phyloP scores from a whole-genome alignment of 2,888 invertebrate species.

The Orthosia cruda region DNA sequence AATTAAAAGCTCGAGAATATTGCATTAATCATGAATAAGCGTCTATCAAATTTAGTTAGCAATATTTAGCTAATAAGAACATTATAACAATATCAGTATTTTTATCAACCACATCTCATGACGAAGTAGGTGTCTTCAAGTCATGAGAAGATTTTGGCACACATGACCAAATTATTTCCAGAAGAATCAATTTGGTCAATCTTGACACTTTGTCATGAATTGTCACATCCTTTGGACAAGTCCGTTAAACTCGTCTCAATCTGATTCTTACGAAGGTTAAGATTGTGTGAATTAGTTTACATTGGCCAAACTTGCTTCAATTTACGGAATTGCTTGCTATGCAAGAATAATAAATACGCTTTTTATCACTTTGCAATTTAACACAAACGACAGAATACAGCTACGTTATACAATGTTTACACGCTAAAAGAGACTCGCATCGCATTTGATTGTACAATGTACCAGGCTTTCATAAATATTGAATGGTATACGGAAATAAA shows the following conservation, averaged over 20 bases:
- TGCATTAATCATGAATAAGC: too few species aligned
- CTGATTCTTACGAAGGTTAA: too few species aligned
- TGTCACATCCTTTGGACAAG: background rate
- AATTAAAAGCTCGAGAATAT: background rate
- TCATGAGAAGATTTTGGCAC: background rate
- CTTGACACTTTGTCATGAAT: background rate
- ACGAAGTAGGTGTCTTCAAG: too few species aligned
- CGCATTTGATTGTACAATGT: constrained; percentile 56
- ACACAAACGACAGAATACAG: constrained; percentile 63
- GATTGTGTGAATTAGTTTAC: background rate
- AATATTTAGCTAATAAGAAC: background rate
- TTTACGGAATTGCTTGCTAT: background rate
- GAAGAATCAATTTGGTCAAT: background rate
- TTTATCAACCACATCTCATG: too few species aligned
- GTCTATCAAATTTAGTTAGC: background rate
- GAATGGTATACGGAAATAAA: constrained; percentile 58
- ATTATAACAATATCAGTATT: background rate
- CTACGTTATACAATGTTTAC: constrained; percentile 67
- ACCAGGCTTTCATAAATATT: constrained; percentile 64
- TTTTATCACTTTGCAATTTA: constrained; percentile 28
- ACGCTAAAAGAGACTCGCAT: constrained; percentile 64
- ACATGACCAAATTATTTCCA: background rate
- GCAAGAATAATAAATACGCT: background rate
- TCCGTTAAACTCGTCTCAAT: background rate
- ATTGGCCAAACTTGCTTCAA: background rate